These are phyloP conservation scores for Myodes glareolus DNA, from an alignment of 2,113 vertebrate genomes.

Conservation along the genomic window DNA sequence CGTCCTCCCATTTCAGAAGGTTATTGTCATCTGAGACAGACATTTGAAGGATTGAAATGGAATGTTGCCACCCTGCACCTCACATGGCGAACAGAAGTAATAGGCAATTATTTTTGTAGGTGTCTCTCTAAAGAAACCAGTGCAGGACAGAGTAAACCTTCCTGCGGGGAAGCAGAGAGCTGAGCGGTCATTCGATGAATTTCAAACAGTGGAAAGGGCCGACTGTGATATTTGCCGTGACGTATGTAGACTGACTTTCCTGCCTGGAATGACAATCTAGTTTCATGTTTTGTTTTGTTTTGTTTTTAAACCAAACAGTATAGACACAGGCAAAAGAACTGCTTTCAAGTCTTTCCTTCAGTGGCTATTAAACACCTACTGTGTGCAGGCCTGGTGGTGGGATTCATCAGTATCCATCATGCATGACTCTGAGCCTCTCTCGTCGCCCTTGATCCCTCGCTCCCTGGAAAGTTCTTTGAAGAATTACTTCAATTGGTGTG, in stretches of 20 bases:
- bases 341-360: background rate
- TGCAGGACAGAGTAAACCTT: background rate
- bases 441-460: fast-evolving
- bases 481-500: background rate
- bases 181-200: constrained; percentile 51
- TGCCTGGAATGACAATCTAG: background rate
- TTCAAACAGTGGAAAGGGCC: constrained; percentile 48
- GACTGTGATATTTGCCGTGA: background rate
- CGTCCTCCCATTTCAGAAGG: constrained; percentile 46
- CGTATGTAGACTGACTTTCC: constrained; percentile 25
- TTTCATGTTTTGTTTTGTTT: background rate
- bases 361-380: background rate
- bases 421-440: background rate
- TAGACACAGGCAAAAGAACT: background rate
- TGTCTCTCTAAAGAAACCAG: constrained; percentile 32
- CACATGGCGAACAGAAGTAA: constrained; percentile 41
- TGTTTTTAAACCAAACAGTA: background rate
- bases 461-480: background rate
- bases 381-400: background rate
- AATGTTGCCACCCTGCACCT: constrained; percentile 23
- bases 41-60: constrained; percentile 51
- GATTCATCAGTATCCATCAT: background rate
- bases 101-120: constrained; percentile 76
- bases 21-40: constrained; percentile 66
- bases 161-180: background rate